These are phyloP conservation scores for Calyptomena viridis DNA, from an alignment of 2,113 vertebrate genomes.

Conservation along the genomic window DNA sequence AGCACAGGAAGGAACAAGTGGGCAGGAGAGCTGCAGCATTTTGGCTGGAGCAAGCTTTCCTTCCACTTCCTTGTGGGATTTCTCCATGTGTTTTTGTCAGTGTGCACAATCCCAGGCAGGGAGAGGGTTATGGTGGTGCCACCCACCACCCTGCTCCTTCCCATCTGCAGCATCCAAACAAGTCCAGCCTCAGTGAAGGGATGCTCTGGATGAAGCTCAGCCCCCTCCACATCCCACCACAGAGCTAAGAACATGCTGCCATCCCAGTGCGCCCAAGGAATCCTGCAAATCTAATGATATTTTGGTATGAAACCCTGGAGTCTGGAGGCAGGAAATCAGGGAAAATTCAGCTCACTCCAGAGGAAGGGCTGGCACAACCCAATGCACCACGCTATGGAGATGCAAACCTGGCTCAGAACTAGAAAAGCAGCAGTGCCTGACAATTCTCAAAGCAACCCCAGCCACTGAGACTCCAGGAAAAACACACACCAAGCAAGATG, in stretches of 20 bases:
- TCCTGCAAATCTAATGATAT: background rate
- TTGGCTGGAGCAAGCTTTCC: background rate
- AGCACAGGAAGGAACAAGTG: background rate
- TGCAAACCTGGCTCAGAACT: background rate
- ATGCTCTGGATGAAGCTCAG: background rate
- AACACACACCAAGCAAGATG: background rate
- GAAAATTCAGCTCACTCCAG: background rate
- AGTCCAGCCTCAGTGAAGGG: background rate
- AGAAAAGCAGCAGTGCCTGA: background rate
- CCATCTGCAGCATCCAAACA: background rate
- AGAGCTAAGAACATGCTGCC: fast-evolving
- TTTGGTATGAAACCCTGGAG: background rate
- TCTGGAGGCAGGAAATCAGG: background rate
- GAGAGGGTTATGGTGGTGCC: background rate
- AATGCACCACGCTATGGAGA: fast-evolving
- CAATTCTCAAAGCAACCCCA: background rate
- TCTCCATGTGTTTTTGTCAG: fast-evolving
- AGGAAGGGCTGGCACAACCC: background rate
- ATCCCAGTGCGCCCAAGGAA: background rate
- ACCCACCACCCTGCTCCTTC: background rate
- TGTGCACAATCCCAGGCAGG: fast-evolving
- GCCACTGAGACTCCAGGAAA: background rate
- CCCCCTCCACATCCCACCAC: fast-evolving
- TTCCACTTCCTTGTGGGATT: background rate
- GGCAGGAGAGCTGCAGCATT: fast-evolving